A percentile compares a stretch with the other conserved stretches of the same genome.
Conservation (phyloP, 2,888 invertebrate genomes). For the Synergus itoensis region DNA sequence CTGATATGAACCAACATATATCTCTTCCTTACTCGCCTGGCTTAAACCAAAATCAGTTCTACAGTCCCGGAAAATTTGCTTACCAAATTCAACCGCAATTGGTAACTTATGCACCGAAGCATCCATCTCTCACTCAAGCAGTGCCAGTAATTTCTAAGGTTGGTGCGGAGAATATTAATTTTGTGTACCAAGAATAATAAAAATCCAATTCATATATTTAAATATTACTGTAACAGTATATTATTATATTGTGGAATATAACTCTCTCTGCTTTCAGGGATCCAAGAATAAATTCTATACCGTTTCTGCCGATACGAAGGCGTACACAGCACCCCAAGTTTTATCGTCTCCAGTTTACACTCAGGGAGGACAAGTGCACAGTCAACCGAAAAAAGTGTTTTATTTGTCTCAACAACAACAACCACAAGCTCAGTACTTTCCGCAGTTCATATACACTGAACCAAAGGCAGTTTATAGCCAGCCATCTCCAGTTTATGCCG, state of each 20-base stretch:
- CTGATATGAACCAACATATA: slow-evolving; percentile 62
- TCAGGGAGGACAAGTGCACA: slow-evolving; percentile 50
- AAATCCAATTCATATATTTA: not conserved
- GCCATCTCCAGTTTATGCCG: slow-evolving; percentile 59
- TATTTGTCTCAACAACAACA: slow-evolving; percentile 47
- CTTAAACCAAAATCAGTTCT: slow-evolving; percentile 61
- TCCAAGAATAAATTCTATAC: slow-evolving; percentile 34
- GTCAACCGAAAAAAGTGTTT: slow-evolving; percentile 60
- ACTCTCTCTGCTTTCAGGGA: not conserved
- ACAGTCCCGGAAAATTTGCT: slow-evolving; percentile 60
- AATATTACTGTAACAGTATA: not conserved
- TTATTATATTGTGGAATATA: not conserved
- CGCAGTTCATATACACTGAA: slow-evolving; percentile 67
- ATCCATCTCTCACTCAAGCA: slow-evolving; percentile 58
- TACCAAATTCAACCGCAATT: slow-evolving; percentile 66
- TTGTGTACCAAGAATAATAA: not conserved
- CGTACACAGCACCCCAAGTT: not conserved
- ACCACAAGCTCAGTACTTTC: slow-evolving; percentile 64
- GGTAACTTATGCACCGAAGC: slow-evolving; percentile 52
- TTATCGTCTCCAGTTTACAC: slow-evolving; percentile 25
- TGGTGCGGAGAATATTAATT: not conserved
- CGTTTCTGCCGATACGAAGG: slow-evolving; percentile 46
- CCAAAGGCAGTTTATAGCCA: slow-evolving; percentile 65
- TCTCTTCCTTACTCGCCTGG: slow-evolving; percentile 66
- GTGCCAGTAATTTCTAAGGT: slow-evolving; percentile 50